A percentile compares a stretch with the other conserved stretches of the same genome.
Evolutionary conservation across 2,888 invertebrate genomes (phyloP).

Genomic region (Caenorhabditis sp.): DNA sequence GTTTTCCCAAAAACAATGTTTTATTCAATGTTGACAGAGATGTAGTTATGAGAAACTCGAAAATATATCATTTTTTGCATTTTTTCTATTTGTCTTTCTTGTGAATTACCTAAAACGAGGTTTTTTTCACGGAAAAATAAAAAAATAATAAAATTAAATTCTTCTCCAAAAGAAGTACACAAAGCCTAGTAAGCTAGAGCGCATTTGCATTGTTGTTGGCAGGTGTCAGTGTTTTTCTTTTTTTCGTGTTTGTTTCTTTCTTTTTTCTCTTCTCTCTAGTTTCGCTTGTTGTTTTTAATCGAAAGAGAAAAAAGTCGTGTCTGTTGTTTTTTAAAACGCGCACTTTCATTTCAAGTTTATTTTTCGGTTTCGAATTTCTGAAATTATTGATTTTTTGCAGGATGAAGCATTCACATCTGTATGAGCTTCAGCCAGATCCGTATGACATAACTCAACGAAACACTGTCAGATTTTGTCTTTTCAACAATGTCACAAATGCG

Average conservation of each 20-base stretch:
- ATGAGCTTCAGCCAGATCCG: conserved; percentile 69
- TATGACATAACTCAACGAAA: conserved; percentile 63
- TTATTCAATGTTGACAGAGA: no score
- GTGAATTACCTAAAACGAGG: no score
- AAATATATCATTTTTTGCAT: no score
- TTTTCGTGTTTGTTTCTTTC: not conserved
- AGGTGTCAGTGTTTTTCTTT: not conserved
- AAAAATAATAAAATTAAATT: no score
- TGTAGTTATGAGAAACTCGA: no score
- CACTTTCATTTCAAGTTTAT: not conserved
- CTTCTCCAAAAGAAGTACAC: no score
- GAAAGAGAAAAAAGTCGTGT: not conserved
- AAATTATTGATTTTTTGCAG: conserved; percentile 5
- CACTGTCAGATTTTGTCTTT: conserved; percentile 58
- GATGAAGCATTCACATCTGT: conserved; percentile 57
- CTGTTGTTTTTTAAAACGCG: not conserved
- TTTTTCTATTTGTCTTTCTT: no score
- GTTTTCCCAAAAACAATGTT: no score
- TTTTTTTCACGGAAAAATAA: no score
- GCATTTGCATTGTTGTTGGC: not conserved
- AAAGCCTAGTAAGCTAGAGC: not conserved
- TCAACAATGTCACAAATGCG: conserved; percentile 65
- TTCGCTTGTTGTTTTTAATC: not conserved
- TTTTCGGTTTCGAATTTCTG: not conserved
- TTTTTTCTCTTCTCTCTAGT: not conserved